Evolutionary conservation across 35 echinoderm and acorn worm genomes (phyloP).

Genomic region (Diadema setosum): DNA sequence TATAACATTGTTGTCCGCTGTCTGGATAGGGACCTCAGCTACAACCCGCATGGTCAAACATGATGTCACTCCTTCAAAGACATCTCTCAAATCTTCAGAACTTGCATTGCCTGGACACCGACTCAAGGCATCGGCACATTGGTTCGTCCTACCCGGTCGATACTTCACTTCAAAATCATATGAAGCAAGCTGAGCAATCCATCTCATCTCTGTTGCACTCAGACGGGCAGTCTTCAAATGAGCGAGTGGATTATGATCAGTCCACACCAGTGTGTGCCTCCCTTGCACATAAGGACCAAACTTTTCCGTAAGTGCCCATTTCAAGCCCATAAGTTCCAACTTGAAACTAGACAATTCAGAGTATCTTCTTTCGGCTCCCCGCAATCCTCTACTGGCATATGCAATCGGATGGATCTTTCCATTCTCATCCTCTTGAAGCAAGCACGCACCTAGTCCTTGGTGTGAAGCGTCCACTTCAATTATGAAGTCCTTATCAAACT

Average conservation of each 20-base stretch:
- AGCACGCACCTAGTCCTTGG: neutral
- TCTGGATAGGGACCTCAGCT: neutral
- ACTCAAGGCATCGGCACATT: constrained; percentile 25
- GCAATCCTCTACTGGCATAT: constrained; percentile 32
- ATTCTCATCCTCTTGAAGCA: constrained; percentile 1
- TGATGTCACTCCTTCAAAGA: neutral
- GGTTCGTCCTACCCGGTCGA: constrained; percentile 1
- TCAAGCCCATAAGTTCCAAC: constrained; percentile 13
- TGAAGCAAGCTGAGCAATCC: constrained; percentile 25
- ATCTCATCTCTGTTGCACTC: constrained; percentile 14
- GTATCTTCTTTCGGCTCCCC: constrained; percentile 17
- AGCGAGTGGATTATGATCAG: constrained; percentile 32
- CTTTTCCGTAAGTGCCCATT: constrained; percentile 33
- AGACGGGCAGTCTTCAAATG: constrained; percentile 21
- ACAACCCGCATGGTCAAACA: neutral
- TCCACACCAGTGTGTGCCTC: neutral
- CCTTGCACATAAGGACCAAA: constrained; percentile 23
- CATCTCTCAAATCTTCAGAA: neutral
- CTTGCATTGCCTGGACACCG: neutral
- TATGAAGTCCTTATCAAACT: neutral
- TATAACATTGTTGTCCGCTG: neutral
- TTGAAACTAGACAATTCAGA: constrained; percentile 57
- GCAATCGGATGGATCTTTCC: neutral
- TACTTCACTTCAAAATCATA: constrained; percentile 40
- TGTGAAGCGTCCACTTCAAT: constrained; percentile 25